These are phyloP conservation scores for Antheraea yamamai DNA, from an alignment of 2,888 invertebrate genomes.

Conservation along the genomic window DNA sequence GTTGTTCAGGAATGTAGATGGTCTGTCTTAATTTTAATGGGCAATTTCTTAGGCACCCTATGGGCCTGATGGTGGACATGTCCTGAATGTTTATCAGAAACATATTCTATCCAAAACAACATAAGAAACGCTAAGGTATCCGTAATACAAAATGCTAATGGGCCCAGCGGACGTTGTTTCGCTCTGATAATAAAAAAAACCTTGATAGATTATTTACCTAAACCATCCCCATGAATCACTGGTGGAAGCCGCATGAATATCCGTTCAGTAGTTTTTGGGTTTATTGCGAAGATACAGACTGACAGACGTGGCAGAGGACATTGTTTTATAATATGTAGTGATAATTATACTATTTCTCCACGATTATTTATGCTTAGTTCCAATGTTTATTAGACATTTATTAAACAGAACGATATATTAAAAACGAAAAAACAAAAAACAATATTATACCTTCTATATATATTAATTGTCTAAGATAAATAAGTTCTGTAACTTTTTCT, in stretches of 20 bases:
- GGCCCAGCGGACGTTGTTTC: too few relatives aligned
- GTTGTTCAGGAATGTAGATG: slow-evolving; percentile 80
- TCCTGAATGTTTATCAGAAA: slow-evolving; percentile 65
- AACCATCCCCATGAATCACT: too few relatives aligned
- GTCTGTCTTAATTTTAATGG: slow-evolving; percentile 81
- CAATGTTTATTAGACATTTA: slow-evolving; percentile 15
- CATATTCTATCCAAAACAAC: slow-evolving; percentile 26
- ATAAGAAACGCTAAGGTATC: background rate
- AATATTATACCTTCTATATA: too few relatives aligned
- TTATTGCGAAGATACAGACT: too few relatives aligned
- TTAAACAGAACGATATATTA: slow-evolving; percentile 6
- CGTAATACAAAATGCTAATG: background rate
- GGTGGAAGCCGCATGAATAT: too few relatives aligned
- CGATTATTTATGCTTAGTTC: background rate
- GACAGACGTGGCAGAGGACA: too few relatives aligned
- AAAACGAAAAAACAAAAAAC: slow-evolving; percentile 16
- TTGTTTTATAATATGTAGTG: too few relatives aligned
- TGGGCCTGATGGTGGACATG: slow-evolving; percentile 61
- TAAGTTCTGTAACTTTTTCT: too few relatives aligned
- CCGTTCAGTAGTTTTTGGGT: too few relatives aligned
- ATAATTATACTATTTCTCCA: background rate
- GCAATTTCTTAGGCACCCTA: slow-evolving; percentile 69
- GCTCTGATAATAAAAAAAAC: too few relatives aligned
- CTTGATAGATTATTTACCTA: too few relatives aligned
- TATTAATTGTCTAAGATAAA: too few relatives aligned